Base-by-base conservation (phyloP, 2,888 invertebrate species). In the Leucozona laternaria region DNA sequence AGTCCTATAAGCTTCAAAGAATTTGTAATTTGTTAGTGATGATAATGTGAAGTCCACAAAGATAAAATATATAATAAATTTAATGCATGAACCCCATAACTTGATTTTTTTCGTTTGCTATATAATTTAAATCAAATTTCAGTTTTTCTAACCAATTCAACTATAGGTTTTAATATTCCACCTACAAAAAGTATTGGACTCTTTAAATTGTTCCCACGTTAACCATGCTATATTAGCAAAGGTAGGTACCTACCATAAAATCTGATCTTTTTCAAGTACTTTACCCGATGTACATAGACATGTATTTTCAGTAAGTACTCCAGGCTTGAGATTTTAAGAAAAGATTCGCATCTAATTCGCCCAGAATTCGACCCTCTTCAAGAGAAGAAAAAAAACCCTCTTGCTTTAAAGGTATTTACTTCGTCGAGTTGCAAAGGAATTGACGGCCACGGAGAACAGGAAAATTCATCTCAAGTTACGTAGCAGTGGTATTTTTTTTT, bases 401-500 rank as follows among this genome's bases (percentile, higher is more conserved):
- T 34, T 45, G 48, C 58, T n/a, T n/a, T 45, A 55, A 48, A 79
- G 66, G 78, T 66, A 76, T 55, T 10, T 45, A 66, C 40, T 62
- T 48, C 48, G 68, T 34, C 34, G 20, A 73, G 53, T 37, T 60
- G 78, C 62, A 86, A 78, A 75, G 79, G 58, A 84, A 82, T 79
- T 73, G 45, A 82, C 75, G 64, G 82, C 82, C 75, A 71, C 75
- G 79, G 60, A 79, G 86, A 86, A 82, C 88, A 88, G 89, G 89
- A 89, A 89, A 89, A 89, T 73, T 81, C 88, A 80, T 88, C 89
- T 89, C 89, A 88, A 88, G 85, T 89, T 89, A 89, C 89, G 80
- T 53, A 48, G 87, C 83, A 73, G 79, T 84, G 64, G 66, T 80
- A 60, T 73, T 73, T 80, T 66, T 76, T 76, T n/a, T n/a, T n/a